phyloP scores from a whole-genome alignment of 2,888 invertebrate species.

The Eumacrocentrus americanus region DNA sequence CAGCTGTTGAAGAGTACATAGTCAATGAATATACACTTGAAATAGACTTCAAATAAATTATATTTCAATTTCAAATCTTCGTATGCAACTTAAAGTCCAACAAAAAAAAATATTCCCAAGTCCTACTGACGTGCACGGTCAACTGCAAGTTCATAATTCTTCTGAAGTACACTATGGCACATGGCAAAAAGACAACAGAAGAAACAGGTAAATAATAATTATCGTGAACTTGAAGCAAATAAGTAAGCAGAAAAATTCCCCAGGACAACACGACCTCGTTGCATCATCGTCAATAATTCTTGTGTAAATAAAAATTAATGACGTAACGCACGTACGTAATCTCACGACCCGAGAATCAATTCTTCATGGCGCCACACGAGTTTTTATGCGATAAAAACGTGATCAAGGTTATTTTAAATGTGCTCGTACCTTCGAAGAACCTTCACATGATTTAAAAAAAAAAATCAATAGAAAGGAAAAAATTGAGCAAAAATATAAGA shows the following conservation, averaged over 20 bases:
- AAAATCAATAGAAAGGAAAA: neutral
- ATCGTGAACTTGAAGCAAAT: neutral
- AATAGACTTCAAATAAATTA: neutral
- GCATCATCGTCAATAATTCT: slow-evolving; percentile 27
- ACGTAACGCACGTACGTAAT: slow-evolving; percentile 1
- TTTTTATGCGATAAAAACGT: neutral
- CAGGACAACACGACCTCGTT: neutral
- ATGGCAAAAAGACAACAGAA: slow-evolving; percentile 7
- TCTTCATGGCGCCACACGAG: neutral
- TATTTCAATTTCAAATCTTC: no score
- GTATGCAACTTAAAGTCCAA: no score
- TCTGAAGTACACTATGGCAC: neutral
- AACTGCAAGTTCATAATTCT: neutral
- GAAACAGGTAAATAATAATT: slow-evolving; percentile 1
- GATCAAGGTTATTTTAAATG: neutral
- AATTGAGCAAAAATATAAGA: slow-evolving; percentile 1
- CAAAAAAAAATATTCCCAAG: slow-evolving; percentile 6
- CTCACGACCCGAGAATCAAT: slow-evolving; percentile 1
- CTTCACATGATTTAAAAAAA: neutral
- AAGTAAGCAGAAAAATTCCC: neutral
- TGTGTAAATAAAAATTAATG: slow-evolving; percentile 32
- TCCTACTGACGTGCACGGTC: neutral
- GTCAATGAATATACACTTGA: neutral
- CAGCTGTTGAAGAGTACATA: neutral
- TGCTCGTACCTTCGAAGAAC: neutral